These are phyloP conservation scores for Lanistes nyassanus DNA, from an alignment of 1,140 invertebrate genomes.

Conservation along the genomic window DNA sequence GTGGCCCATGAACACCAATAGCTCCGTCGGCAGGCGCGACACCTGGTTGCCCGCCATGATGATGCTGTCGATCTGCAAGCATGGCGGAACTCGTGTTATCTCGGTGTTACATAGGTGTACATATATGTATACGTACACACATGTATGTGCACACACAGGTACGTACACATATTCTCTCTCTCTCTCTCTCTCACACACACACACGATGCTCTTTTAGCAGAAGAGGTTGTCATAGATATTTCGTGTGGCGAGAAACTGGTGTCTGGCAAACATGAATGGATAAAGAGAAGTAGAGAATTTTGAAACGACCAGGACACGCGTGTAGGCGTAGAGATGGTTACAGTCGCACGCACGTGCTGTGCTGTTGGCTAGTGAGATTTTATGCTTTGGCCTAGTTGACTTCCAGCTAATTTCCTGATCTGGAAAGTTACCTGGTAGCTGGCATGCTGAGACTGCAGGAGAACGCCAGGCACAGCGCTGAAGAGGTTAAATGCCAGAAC, in stretches of 20 bases:
- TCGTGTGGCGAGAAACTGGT: no score
- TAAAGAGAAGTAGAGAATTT: no score
- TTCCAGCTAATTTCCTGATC: no score
- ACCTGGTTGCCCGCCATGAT: constrained; percentile 67
- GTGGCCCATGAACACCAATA: constrained; percentile 57
- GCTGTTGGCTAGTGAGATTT: no score
- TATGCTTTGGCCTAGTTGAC: no score
- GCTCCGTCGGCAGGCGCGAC: constrained; percentile 53
- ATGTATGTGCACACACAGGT: not conserved
- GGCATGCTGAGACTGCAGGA: constrained; percentile 48
- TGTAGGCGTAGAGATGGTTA: no score
- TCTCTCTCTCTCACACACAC: not conserved
- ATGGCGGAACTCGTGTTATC: not conserved
- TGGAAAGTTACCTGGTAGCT: constrained; percentile 22
- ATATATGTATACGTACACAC: constrained; percentile 5
- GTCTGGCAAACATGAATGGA: no score
- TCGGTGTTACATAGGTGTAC: not conserved
- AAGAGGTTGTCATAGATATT: not conserved
- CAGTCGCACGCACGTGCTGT: no score
- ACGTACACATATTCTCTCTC: not conserved
- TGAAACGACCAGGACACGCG: no score
- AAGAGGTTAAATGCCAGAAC: constrained; percentile 67
- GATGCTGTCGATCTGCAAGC: constrained; percentile 64
- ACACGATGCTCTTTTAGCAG: not conserved
- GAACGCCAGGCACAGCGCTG: constrained; percentile 53